These are phyloP conservation scores for Cirrhinus mrigala DNA, from an alignment of 2,797 vertebrate genomes.

Conservation along the genomic window DNA sequence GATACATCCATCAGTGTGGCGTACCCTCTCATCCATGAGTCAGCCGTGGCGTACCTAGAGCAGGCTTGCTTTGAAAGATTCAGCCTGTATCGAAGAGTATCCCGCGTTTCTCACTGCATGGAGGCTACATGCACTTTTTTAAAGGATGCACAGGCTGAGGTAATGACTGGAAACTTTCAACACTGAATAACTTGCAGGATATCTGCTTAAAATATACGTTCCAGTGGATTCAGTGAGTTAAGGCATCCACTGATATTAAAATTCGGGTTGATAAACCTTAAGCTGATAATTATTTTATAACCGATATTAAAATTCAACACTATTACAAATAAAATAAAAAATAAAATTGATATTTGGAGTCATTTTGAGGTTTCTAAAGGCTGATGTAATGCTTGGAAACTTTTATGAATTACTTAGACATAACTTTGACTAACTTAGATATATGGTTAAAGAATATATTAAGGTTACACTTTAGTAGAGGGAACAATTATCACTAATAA, in stretches of 20 bases:
- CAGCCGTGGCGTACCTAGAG: constrained; percentile 90
- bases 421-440: not conserved
- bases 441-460: too few species aligned
- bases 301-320: not conserved
- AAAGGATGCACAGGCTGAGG: constrained; percentile 84
- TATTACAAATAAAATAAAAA: not conserved
- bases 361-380: not conserved
- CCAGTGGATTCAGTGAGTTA: not conserved
- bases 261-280: too few species aligned
- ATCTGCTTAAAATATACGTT: not conserved
- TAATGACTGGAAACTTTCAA: constrained; percentile 62
- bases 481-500: too few species aligned
- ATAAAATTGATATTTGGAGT: not conserved
- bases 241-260: not conserved
- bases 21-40: constrained; percentile 87
- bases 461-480: too few species aligned
- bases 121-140: constrained; percentile 91
- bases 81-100: constrained; percentile 83
- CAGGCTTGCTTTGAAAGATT: constrained; percentile 90
- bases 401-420: too few species aligned
- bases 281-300: not conserved
- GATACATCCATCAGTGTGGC: constrained; percentile 85
- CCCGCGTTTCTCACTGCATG: constrained; percentile 82
- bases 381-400: not conserved
- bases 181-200: not conserved